phyloP scores from a whole-genome alignment of 2,888 invertebrate genomes.

The Morpho deidamia region DNA sequence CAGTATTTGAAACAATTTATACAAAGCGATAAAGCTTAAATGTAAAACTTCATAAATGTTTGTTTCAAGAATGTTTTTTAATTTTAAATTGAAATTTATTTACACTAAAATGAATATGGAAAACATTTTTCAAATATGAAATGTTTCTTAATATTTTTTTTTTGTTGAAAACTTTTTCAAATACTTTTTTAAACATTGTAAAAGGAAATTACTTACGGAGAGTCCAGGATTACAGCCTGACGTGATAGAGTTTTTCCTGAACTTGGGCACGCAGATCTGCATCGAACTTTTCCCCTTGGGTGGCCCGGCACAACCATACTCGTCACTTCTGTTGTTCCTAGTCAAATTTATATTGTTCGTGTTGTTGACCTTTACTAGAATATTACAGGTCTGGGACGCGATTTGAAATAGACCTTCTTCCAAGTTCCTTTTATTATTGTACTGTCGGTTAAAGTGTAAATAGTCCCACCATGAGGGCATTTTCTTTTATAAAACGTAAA shows the following conservation, averaged over 20 bases:
- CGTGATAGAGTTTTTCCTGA: constrained; percentile 65
- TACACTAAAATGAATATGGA: too few species aligned
- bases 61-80: too few species aligned
- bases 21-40: background rate
- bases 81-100: too few species aligned
- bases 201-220: constrained; percentile 65
- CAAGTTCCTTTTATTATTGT: constrained; percentile 80
- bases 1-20: too few species aligned
- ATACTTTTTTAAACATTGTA: background rate
- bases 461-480: constrained; percentile 83
- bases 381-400: constrained; percentile 87
- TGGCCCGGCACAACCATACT: constrained; percentile 73
- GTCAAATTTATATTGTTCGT: constrained; percentile 85
- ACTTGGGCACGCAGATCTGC: constrained; percentile 80
- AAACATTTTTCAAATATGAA: too few species aligned
- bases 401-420: constrained; percentile 88
- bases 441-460: constrained; percentile 69
- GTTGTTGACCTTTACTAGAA: constrained; percentile 86
- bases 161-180: background rate
- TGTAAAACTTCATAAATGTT: background rate
- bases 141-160: too few species aligned
- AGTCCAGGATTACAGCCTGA: constrained; percentile 79
- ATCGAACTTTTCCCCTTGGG: constrained; percentile 61
- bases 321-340: constrained; percentile 81
- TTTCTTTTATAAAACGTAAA: constrained; percentile 40